phyloP scores from a whole-genome alignment of 2,797 vertebrate genomes.

The Tenualosa thibaudeaui region DNA sequence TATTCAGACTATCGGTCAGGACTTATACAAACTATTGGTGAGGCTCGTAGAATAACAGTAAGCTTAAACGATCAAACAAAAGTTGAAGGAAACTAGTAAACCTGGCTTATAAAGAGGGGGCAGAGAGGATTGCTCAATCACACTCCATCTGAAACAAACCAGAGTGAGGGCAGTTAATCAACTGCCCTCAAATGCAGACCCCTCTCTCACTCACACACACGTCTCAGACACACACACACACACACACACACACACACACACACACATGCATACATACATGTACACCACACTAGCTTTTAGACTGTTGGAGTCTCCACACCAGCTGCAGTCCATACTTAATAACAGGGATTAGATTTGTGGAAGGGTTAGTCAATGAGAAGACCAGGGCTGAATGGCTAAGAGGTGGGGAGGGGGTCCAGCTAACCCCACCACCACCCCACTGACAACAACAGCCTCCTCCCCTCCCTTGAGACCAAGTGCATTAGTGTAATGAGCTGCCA shows the following conservation, averaged over 20 bases:
- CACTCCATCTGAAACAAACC: not conserved
- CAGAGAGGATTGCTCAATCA: not conserved
- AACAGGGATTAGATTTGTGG: not conserved
- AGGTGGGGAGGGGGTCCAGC: not conserved
- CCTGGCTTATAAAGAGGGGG: not conserved
- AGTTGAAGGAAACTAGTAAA: not conserved
- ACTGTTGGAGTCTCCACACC: not conserved
- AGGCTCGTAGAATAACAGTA: not conserved
- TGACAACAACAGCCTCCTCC: constrained; percentile 5
- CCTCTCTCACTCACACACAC: not conserved
- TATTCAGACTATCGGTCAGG: not conserved
- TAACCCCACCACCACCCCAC: not conserved
- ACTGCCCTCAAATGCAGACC: not conserved
- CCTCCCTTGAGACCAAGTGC: constrained; percentile 66
- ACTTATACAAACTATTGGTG: not conserved
- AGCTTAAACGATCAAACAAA: not conserved
- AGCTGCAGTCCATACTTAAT: constrained; percentile 13
- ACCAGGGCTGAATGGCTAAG: constrained; percentile 1
- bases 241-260: constrained; percentile 12
- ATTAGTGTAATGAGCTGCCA: constrained; percentile 76
- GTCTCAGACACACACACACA: not conserved
- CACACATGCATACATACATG: not conserved
- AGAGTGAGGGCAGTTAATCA: not conserved
- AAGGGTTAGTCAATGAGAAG: not conserved
- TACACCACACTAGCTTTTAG: not conserved